Evolutionary conservation across 2,888 invertebrate species (phyloP).

Genomic region (Crepidodera aurea): DNA sequence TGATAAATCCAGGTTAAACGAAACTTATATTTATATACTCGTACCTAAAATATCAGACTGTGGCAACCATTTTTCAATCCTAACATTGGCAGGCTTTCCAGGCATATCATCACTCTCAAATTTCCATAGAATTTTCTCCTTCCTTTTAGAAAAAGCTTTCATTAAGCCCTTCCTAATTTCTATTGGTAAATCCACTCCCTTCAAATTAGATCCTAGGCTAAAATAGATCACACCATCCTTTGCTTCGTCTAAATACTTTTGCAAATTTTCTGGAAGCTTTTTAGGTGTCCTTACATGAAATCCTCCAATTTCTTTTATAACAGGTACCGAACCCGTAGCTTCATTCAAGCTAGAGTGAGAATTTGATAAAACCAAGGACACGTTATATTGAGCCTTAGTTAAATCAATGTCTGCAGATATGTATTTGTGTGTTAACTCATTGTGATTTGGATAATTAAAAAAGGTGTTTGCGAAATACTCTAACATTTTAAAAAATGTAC

Average conservation of each 20-base stretch:
- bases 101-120: conserved; percentile 66
- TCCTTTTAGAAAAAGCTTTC: conserved; percentile 66
- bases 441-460: conserved; percentile 41
- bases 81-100: conserved; percentile 56
- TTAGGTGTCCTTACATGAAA: conserved; percentile 57
- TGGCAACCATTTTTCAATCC: conserved; percentile 50
- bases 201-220: conserved; percentile 68
- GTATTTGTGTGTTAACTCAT: conserved; percentile 45
- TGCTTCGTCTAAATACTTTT: conserved; percentile 63
- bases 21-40: neutral
- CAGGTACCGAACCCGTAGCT: conserved; percentile 63
- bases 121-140: conserved; percentile 73
- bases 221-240: conserved; percentile 66
- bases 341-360: conserved; percentile 63
- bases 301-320: conserved; percentile 67
- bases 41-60: conserved; percentile 50
- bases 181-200: conserved; percentile 64
- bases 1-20: no score
- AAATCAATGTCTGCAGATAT: conserved; percentile 49
- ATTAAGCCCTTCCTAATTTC: conserved; percentile 64
- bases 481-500: conserved; percentile 58
- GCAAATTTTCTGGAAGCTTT: conserved; percentile 58
- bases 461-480: conserved; percentile 41
- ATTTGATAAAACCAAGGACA: conserved; percentile 50
- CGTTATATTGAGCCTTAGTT: conserved; percentile 44